Evolutionary conservation across 2,888 invertebrate species (phyloP), one percentile per base, ranked within the genome.

Genomic region (Coleophora flavipennella): DNA sequence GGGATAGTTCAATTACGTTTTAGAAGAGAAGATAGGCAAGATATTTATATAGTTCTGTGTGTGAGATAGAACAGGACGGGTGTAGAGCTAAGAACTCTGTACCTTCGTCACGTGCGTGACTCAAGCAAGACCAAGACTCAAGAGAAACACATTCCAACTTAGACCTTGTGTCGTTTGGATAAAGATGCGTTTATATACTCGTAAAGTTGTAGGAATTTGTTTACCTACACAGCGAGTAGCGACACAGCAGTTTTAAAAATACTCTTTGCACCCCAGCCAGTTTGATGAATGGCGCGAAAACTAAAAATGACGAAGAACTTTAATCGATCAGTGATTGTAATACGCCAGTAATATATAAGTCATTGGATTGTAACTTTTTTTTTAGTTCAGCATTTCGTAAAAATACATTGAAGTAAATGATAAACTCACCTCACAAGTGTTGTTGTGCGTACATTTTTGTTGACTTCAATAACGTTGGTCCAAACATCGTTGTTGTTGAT

Each of bases 401-500:
- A n/a, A n/a, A n/a, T n/a, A n/a, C n/a, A n/a, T n/a, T n/a, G n/a
- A n/a, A n/a, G n/a, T n/a, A n/a, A n/a, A n/a, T n/a, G n/a, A n/a
- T n/a, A n/a, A 35, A 13, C 77, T 71, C 62, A 80, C 81, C 71
- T 69, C 49, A 67, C 41, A 28, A 62, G 42, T 28, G 61, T 51
- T 41, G 48, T 56, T 48, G 57, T 72, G 33, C 54, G 53, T 39
- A 72, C 68, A 29, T 7, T 29, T 29, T n/a, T n/a, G n/a, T n/a
- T n/a, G n/a, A n/a, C n/a, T n/a, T n/a, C 29, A 11, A 8, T 29
- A 6, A 29, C 67, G 45, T 68, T 70, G 2, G 75, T 66, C 81
- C 81, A 83, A 40, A 78, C 69, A 48, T 73, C 71, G 51, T 83
- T 83, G 51, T 83, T 84, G 44, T 84, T 84, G n/a, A 83, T 70